These are phyloP conservation scores for Uria lomvia DNA, from an alignment of 2,113 vertebrate genomes.

Conservation along the genomic window DNA sequence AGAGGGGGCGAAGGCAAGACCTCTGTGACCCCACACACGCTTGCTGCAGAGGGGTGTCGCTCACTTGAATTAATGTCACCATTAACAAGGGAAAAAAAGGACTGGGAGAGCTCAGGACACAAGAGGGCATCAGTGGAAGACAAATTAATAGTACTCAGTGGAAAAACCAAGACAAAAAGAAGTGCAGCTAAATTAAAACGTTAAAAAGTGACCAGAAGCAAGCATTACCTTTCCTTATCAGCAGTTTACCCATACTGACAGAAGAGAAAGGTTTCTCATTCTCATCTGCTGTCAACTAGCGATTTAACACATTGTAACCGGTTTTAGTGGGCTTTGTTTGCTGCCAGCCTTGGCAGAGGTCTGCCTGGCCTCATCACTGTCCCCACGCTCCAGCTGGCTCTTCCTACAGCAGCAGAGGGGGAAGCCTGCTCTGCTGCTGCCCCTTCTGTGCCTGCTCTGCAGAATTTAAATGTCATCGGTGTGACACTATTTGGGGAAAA, in stretches of 20 bases:
- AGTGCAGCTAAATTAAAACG: background rate
- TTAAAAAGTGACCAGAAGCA: background rate
- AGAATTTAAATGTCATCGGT: conserved; percentile 29
- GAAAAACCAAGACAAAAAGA: background rate
- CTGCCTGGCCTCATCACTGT: conserved; percentile 32
- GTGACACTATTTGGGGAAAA: background rate
- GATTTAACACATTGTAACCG: background rate
- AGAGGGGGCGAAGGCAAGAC: accelerated
- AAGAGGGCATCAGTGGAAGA: accelerated
- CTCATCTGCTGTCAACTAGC: background rate
- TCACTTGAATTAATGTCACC: background rate
- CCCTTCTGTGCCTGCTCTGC: conserved; percentile 20
- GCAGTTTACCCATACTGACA: background rate
- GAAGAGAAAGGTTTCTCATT: background rate
- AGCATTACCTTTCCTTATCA: background rate
- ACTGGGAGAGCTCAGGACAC: background rate
- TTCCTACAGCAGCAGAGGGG: conserved; percentile 3
- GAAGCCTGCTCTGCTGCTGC: conserved; percentile 32
- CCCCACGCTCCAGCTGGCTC: conserved; percentile 52
- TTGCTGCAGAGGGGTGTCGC: background rate
- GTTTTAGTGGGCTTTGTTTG: conserved; percentile 26
- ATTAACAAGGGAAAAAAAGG: background rate
- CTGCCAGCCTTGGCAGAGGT: conserved; percentile 47
- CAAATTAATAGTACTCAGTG: background rate
- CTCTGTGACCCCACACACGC: accelerated